These are phyloP conservation scores for Sinocyclocheilus anshuiensis DNA, from an alignment of 2,113 vertebrate species.

Conservation along the genomic window DNA sequence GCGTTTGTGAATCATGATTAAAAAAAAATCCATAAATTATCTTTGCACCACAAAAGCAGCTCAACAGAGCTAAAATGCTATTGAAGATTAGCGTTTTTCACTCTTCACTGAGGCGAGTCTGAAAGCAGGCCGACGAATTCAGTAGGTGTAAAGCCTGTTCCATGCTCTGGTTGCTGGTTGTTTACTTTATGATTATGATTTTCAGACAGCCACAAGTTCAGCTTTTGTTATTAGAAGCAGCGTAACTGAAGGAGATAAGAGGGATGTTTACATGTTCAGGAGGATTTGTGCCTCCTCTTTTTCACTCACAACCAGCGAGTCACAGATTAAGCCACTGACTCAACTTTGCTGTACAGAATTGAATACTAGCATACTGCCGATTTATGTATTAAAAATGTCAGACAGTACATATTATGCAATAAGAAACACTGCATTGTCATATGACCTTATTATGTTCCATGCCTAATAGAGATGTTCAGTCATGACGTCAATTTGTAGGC, in stretches of 20 bases:
- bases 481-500: conserved; percentile 6
- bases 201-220: conserved; percentile 44
- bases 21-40: conserved; percentile 54
- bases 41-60: conserved; percentile 22
- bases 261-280: conserved; percentile 17
- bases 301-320: conserved; percentile 8
- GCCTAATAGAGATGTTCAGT: not conserved
- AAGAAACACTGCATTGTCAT: not conserved
- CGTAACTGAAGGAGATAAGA: conserved; percentile 2
- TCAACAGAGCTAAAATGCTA: conserved; percentile 48
- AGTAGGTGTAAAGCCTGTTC: not conserved
- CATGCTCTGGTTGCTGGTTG: conserved; percentile 1
- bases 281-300: conserved; percentile 17
- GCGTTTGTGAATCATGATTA: conserved; percentile 41
- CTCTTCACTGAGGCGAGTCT: not conserved
- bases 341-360: not conserved
- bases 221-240: conserved; percentile 38
- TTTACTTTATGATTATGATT: conserved; percentile 19
- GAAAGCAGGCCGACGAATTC: conserved; percentile 27
- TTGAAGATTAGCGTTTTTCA: conserved; percentile 50
- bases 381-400: not conserved
- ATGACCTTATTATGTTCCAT: not conserved
- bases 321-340: conserved; percentile 22
- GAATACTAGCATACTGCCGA: not conserved
- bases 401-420: conserved; percentile 3